These are phyloP conservation scores for Iguana delicatissima DNA, from an alignment of 2,797 vertebrate species.

Conservation along the genomic window DNA sequence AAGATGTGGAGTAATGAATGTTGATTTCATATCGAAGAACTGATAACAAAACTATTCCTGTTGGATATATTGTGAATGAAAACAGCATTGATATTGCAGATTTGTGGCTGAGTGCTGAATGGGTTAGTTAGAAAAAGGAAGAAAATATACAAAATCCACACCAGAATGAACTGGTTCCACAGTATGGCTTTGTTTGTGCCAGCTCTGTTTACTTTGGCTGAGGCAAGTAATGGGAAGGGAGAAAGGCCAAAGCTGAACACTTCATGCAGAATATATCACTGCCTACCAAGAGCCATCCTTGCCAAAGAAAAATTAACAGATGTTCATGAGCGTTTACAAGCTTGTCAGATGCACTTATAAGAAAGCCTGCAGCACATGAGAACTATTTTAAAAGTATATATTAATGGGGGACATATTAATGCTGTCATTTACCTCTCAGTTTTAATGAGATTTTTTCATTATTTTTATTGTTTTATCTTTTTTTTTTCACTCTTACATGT, in stretches of 20 bases:
- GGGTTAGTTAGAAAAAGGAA: background rate
- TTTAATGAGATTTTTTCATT: too few relatives aligned
- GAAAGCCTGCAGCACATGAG: conserved; percentile 5
- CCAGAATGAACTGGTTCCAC: background rate
- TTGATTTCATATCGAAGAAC: background rate
- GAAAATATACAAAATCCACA: background rate
- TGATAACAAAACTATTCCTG: background rate
- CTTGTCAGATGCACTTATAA: conserved; percentile 35
- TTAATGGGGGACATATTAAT: background rate
- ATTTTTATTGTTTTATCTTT: too few relatives aligned
- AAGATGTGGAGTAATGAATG: background rate
- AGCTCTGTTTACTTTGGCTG: conserved; percentile 10
- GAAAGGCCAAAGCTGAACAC: conserved; percentile 48
- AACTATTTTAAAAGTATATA: background rate
- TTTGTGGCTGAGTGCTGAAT: background rate
- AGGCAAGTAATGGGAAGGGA: conserved; percentile 53
- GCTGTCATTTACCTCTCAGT: too few relatives aligned
- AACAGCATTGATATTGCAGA: background rate
- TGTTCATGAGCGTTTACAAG: conserved; percentile 38
- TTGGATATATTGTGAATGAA: background rate
- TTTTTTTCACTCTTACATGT: too few relatives aligned
- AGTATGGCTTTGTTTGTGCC: conserved; percentile 39
- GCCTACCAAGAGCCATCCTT: conserved; percentile 41
- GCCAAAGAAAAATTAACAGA: conserved; percentile 72
- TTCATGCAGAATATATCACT: conserved; percentile 60